Evolutionary conservation across 1,140 invertebrate species (phyloP).

Genomic region (Drosophila lacteicornis): DNA sequence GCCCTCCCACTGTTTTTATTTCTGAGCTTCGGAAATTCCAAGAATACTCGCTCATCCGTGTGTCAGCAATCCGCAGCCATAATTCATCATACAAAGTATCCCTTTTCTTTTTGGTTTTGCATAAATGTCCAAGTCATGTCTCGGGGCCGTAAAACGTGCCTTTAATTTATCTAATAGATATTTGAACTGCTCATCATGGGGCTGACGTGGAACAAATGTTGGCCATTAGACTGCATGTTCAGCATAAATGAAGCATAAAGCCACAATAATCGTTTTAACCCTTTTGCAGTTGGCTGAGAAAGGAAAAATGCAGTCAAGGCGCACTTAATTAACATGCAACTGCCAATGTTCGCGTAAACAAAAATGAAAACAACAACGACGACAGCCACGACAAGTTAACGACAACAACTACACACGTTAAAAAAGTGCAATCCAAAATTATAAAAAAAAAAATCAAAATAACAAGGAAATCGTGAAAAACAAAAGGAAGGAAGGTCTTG

Average conservation of each 20-base stretch:
- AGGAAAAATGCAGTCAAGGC: constrained; percentile 74
- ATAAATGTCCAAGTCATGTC: constrained; percentile 38
- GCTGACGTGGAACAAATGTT: constrained; percentile 75
- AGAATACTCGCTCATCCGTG: constrained; percentile 22
- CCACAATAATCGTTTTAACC: constrained; percentile 36
- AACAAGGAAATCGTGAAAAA: constrained; percentile 18
- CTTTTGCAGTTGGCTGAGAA: constrained; percentile 19
- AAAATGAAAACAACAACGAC: constrained; percentile 42
- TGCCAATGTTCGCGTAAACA: constrained; percentile 60
- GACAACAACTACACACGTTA: constrained; percentile 45
- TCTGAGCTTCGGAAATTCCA: constrained; percentile 22
- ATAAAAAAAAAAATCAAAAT: constrained; percentile 29
- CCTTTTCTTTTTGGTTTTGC: constrained; percentile 11
- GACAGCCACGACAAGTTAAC: constrained; percentile 53
- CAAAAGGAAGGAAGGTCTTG: constrained; percentile 22
- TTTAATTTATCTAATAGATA: constrained; percentile 72
- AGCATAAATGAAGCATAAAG: constrained; percentile 60
- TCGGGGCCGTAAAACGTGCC: constrained; percentile 37
- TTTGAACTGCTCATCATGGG: constrained; percentile 70
- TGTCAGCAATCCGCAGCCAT: constrained; percentile 11
- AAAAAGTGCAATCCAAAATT: constrained; percentile 59
- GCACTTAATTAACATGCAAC: constrained; percentile 82
- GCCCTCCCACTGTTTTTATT: constrained; percentile 8
- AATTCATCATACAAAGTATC: constrained; percentile 35
- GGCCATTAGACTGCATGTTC: constrained; percentile 62